These are phyloP conservation scores for Leucozona laternaria DNA, from an alignment of 2,888 invertebrate species.

Conservation along the genomic window DNA sequence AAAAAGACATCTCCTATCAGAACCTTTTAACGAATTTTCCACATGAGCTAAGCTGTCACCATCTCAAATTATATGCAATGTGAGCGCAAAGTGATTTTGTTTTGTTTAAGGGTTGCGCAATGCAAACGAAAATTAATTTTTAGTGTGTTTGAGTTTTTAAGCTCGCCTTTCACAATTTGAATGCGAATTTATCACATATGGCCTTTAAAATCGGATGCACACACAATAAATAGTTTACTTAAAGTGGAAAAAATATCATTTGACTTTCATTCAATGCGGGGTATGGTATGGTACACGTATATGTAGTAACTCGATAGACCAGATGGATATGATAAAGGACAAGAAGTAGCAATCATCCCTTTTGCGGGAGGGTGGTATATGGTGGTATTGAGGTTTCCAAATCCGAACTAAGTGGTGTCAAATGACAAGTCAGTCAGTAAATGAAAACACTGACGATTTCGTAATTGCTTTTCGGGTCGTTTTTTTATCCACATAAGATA, in stretches of 20 bases:
- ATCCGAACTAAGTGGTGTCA: slow-evolving; percentile 68
- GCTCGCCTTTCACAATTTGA: slow-evolving; percentile 35
- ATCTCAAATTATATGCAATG: slow-evolving; percentile 44
- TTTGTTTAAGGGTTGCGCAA: slow-evolving; percentile 46
- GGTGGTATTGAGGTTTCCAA: slow-evolving; percentile 59
- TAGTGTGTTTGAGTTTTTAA: slow-evolving; percentile 6
- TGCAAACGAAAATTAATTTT: slow-evolving; percentile 55
- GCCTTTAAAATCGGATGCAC: slow-evolving; percentile 68
- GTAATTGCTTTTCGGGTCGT: slow-evolving; percentile 48
- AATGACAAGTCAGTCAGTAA: slow-evolving; percentile 53
- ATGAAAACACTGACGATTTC: slow-evolving; percentile 55
- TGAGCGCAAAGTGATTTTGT: slow-evolving; percentile 5
- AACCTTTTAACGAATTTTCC: slow-evolving; percentile 75
- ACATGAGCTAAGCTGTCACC: slow-evolving; percentile 70
- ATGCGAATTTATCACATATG: slow-evolving; percentile 60
- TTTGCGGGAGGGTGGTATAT: slow-evolving; percentile 30
- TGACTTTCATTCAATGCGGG: slow-evolving; percentile 51
- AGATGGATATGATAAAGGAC: slow-evolving; percentile 14
- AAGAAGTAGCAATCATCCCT: slow-evolving; percentile 23
- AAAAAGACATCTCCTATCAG: slow-evolving; percentile 30
- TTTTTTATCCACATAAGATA: slow-evolving; percentile 4
- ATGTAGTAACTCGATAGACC: slow-evolving; percentile 68
- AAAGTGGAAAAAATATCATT: slow-evolving; percentile 56
- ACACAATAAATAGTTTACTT: slow-evolving; percentile 61
- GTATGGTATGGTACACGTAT: slow-evolving; percentile 49